Evolutionary conservation across 2,113 vertebrate genomes (phyloP), one percentile per base, ranked within the genome.

Genomic region (Pluvialis apricaria): DNA sequence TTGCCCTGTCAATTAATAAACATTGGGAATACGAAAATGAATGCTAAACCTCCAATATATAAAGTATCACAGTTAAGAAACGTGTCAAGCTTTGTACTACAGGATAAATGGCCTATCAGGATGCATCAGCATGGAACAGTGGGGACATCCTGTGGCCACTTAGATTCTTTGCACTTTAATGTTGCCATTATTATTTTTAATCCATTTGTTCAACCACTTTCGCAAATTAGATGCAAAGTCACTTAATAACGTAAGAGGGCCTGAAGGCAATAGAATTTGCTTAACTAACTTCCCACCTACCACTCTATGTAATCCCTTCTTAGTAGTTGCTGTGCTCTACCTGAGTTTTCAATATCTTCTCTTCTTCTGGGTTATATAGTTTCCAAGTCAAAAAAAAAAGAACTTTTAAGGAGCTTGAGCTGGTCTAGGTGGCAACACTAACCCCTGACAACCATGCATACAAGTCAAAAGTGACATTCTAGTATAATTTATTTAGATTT

Each of bases 141-240:
- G 93, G 88, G 86, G 97, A 96, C 97, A 97, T 81, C 97, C 64
- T 90, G 97, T 97, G 97, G 97, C 80, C 94, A 64, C 40, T 85
- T 57, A 6, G 8, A 72, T 55, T 75, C 84, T 70, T 90, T 90
- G 83, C 79, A 90, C 10, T 1, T 70, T 8, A 68, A 73, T 28
- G 28, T 58, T 90, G 18, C 21, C 40, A 12, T 31, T 49, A 64
- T 18, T 69, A n/a, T 45, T 84, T 62, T 69, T 60, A 81, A 84
- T 62, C 32, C 9, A n/a, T 86, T 75, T 81, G 38, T 77, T 82
- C 66, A 76, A 62, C 3, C 3, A 51, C 21, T 91, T 89, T 19
- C 32, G 31, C 44, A 77, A 87, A 88, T 77, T 58, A 83, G 15
- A 77, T 57, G 44, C 38, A 42, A 94, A 85, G 20, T 62, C 72